phyloP scores from a whole-genome alignment of 2,888 invertebrate genomes.

The Himalopsyche tibetana region DNA sequence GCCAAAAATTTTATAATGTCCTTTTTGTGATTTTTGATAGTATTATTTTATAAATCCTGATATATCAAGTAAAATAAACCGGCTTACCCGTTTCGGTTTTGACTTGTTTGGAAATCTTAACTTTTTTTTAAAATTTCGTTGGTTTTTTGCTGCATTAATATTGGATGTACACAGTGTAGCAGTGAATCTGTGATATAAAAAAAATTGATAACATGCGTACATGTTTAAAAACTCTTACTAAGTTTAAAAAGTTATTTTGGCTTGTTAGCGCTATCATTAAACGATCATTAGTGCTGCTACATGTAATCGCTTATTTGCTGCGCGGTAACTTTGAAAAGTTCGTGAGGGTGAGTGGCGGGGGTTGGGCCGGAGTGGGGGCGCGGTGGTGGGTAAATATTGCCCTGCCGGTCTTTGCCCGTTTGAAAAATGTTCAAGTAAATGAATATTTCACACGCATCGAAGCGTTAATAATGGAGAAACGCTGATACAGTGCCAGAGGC shows the following conservation, averaged over 20 bases:
- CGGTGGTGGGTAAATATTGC: slow-evolving; percentile 13
- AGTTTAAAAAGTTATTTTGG: neutral
- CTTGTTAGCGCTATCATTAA: slow-evolving; percentile 25
- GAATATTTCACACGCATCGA: slow-evolving; percentile 61
- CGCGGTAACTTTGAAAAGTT: slow-evolving; percentile 29
- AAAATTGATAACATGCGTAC: neutral
- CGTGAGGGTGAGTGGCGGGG: neutral
- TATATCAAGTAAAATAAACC: no score
- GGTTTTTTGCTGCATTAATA: no score
- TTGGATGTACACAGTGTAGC: no score
- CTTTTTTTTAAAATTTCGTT: no score
- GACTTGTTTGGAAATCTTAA: no score
- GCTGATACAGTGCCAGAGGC: slow-evolving; percentile 52
- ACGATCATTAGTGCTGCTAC: slow-evolving; percentile 7
- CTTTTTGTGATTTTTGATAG: no score
- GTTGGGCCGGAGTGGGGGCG: neutral
- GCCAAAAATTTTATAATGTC: no score
- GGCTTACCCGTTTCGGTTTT: no score
- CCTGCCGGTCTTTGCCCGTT: slow-evolving; percentile 45
- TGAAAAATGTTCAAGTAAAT: slow-evolving; percentile 62
- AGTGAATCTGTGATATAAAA: neutral
- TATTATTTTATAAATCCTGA: no score
- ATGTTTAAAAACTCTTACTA: neutral
- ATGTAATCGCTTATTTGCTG: slow-evolving; percentile 36
- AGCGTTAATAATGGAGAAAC: slow-evolving; percentile 60